phyloP scores from a whole-genome alignment of 2,797 vertebrate species.

The Crenuchus spilurus region DNA sequence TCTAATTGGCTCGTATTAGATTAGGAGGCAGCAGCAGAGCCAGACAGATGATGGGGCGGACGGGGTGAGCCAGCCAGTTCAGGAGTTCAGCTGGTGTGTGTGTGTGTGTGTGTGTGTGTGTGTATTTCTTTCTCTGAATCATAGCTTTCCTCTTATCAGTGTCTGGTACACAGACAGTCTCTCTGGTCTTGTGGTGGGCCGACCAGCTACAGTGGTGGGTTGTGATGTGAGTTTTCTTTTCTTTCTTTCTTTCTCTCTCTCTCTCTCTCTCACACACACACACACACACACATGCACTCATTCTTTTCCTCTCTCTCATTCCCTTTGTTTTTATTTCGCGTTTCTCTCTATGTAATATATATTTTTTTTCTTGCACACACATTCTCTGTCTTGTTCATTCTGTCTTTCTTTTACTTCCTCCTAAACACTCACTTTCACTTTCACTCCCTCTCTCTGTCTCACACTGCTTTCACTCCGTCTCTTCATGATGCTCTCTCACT shows the following conservation, averaged over 20 bases:
- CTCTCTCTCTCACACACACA: too few relatives aligned
- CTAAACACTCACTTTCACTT: neutral
- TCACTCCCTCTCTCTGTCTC: neutral
- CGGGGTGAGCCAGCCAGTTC: conserved; percentile 26
- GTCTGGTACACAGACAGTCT: conserved; percentile 3
- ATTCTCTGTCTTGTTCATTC: neutral
- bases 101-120: conserved; percentile 40
- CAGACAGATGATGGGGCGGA: conserved; percentile 12
- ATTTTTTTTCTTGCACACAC: too few relatives aligned
- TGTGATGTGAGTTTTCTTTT: neutral
- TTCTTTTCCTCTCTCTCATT: neutral
- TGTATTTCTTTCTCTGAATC: too few relatives aligned
- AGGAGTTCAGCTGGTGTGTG: conserved; percentile 26
- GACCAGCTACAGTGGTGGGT: neutral
- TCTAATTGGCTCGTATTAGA: conserved; percentile 42
- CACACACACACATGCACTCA: too few relatives aligned
- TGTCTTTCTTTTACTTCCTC: neutral
- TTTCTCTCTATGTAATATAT: neutral
- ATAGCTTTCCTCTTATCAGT: conserved; percentile 9
- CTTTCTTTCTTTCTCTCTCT: neutral
- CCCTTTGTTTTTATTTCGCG: too few relatives aligned
- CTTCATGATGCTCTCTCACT: neutral
- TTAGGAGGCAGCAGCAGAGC: conserved; percentile 33
- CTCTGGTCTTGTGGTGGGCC: neutral
- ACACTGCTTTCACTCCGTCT: neutral